Conservation (phyloP, 2,888 invertebrate species). For the Electrophaes corylata region DNA sequence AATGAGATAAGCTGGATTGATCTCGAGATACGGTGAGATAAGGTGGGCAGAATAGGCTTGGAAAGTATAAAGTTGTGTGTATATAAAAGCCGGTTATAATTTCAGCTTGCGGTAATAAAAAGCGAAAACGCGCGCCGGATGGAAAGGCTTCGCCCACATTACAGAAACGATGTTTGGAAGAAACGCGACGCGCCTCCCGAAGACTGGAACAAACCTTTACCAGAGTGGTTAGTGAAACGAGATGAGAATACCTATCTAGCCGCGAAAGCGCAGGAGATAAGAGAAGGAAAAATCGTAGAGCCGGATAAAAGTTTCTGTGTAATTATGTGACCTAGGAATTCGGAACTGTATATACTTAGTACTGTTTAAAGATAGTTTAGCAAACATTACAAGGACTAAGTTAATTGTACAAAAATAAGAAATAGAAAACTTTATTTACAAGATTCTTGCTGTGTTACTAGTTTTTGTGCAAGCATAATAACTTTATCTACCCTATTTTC, state of each 20-base stretch:
- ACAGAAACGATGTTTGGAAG: constrained; percentile 91
- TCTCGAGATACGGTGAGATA: too few relatives aligned
- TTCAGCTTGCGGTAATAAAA: constrained; percentile 86
- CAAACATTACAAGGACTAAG: neutral
- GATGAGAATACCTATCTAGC: constrained; percentile 88
- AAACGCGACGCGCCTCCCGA: constrained; percentile 89
- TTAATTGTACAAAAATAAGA: too few relatives aligned
- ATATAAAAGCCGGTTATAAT: constrained; percentile 8
- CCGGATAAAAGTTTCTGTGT: constrained; percentile 57
- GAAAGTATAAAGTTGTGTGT: neutral
- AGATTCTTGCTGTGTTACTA: too few relatives aligned
- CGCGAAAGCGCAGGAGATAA: constrained; percentile 86
- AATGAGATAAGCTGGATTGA: too few relatives aligned
- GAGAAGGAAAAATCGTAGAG: constrained; percentile 56
- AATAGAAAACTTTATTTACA: too few relatives aligned
- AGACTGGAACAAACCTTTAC: constrained; percentile 92
- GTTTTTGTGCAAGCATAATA: too few relatives aligned
- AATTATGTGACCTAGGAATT: constrained; percentile 61
- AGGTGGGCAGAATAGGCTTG: too few relatives aligned
- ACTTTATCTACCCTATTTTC: too few relatives aligned
- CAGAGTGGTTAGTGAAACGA: constrained; percentile 88
- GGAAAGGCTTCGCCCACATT: constrained; percentile 87
- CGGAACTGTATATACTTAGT: constrained; percentile 9
- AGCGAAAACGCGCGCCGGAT: constrained; percentile 88
- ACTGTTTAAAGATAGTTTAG: too few relatives aligned